Evolutionary conservation across 2,888 invertebrate genomes (phyloP).

Genomic region (Rhaphigaster nebulosa): DNA sequence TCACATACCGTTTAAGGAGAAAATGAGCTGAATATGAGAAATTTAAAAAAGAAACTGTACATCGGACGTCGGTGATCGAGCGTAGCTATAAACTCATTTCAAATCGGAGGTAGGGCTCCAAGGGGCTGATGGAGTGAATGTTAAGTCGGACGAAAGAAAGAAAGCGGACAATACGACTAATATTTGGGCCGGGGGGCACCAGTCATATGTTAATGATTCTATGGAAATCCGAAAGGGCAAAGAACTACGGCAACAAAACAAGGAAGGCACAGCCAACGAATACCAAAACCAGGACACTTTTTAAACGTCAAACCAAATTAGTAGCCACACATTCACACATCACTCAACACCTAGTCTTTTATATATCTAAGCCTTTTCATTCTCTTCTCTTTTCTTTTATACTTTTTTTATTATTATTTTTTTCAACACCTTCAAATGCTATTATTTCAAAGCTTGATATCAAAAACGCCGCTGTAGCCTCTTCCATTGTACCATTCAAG

Average conservation of each 20-base stretch:
- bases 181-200: slow-evolving; percentile 56
- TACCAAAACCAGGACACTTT: slow-evolving; percentile 64
- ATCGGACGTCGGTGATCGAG: background rate
- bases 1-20: too few relatives aligned
- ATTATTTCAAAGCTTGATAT: slow-evolving; percentile 50
- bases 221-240: slow-evolving; percentile 63
- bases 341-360: slow-evolving; percentile 57
- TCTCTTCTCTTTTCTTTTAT: background rate
- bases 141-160: slow-evolving; percentile 43
- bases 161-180: slow-evolving; percentile 53
- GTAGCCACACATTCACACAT: slow-evolving; percentile 59
- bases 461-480: background rate
- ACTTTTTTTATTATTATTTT: background rate
- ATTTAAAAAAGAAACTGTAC: background rate
- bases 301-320: slow-evolving; percentile 64
- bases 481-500: background rate
- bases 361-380: slow-evolving; percentile 49
- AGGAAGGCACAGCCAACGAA: slow-evolving; percentile 59
- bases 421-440: background rate
- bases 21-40: background rate
- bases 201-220: slow-evolving; percentile 63
- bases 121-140: slow-evolving; percentile 48
- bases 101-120: background rate
- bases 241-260: slow-evolving; percentile 61
- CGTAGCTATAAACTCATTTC: slow-evolving; percentile 47